phyloP scores from a whole-genome alignment of 92 coral and sea anemone genomes.

The Hydrozoanthus gracilis region DNA sequence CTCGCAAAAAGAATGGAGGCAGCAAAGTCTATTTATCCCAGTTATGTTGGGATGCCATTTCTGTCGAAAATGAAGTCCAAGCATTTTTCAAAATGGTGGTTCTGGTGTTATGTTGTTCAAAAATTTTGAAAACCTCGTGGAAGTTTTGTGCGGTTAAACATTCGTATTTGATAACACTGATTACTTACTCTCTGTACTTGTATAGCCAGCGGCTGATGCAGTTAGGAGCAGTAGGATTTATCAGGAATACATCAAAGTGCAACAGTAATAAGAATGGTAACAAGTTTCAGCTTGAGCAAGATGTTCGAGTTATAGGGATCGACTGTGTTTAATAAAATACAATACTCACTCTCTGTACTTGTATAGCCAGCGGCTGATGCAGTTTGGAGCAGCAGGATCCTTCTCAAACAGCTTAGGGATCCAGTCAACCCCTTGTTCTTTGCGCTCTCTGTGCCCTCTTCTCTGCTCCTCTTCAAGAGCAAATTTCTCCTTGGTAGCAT shows the following conservation, averaged over 20 bases:
- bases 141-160: not conserved
- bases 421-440: conserved; percentile 90
- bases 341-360: conserved; percentile 91
- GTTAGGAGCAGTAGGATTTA: conserved; percentile 87
- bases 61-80: too few species aligned
- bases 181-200: conserved; percentile 46
- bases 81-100: too few species aligned
- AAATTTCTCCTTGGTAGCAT: conserved; percentile 93
- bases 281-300: too few species aligned
- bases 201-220: conserved; percentile 94
- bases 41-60: too few species aligned
- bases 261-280: too few species aligned
- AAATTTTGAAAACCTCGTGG: too few species aligned
- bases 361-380: conserved; percentile 92
- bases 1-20: too few species aligned
- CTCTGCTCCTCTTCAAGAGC: conserved; percentile 94
- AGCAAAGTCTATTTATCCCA: too few species aligned
- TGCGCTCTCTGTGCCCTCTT: conserved; percentile 94
- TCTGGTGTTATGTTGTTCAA: too few species aligned
- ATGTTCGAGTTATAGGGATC: too few species aligned
- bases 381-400: conserved; percentile 89
- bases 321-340: too few species aligned
- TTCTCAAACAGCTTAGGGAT: conserved; percentile 89
- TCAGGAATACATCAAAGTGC: conserved; percentile 64
- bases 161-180: not conserved